A percentile compares a stretch with the other conserved stretches of the same genome.
These are phyloP conservation scores for Slavum lentiscoides DNA, from an alignment of 2,888 invertebrate genomes.

Conservation along the genomic window DNA sequence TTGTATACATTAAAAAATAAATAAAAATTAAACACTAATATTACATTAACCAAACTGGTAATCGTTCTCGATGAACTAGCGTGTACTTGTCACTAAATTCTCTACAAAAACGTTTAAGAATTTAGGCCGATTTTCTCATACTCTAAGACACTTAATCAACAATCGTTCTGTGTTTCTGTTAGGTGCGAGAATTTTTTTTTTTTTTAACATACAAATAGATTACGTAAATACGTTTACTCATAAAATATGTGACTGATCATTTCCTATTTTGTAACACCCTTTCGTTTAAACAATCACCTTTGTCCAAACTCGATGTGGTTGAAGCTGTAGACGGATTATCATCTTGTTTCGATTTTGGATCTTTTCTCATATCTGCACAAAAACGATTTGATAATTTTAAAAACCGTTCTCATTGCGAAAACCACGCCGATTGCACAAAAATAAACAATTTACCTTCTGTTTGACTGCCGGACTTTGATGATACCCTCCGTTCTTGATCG, in stretches of 20 bases:
- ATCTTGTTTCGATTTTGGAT: conserved; percentile 51
- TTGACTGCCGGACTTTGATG: conserved; percentile 37
- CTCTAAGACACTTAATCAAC: background rate
- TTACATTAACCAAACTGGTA: background rate
- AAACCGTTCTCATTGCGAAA: background rate
- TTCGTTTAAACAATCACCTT: conserved; percentile 34
- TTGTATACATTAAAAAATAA: no score
- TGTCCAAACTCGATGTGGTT: conserved; percentile 50
- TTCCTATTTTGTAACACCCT: background rate
- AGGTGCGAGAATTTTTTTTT: background rate
- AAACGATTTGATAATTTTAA: background rate
- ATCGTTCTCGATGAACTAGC: background rate
- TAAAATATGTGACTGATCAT: background rate
- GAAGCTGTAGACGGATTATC: conserved; percentile 46
- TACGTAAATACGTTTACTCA: background rate
- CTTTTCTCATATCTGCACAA: conserved; percentile 35
- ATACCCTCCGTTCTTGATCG: conserved; percentile 66
- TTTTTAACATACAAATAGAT: background rate
- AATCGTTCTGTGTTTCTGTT: background rate
- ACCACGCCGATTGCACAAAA: no score
- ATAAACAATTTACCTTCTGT: conserved; percentile 35
- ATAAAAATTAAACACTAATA: no score
- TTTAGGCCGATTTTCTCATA: background rate
- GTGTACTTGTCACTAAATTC: background rate
- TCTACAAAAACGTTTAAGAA: background rate